phyloP scores from a whole-genome alignment of 2,888 invertebrate species.

The Rapana venosa region DNA sequence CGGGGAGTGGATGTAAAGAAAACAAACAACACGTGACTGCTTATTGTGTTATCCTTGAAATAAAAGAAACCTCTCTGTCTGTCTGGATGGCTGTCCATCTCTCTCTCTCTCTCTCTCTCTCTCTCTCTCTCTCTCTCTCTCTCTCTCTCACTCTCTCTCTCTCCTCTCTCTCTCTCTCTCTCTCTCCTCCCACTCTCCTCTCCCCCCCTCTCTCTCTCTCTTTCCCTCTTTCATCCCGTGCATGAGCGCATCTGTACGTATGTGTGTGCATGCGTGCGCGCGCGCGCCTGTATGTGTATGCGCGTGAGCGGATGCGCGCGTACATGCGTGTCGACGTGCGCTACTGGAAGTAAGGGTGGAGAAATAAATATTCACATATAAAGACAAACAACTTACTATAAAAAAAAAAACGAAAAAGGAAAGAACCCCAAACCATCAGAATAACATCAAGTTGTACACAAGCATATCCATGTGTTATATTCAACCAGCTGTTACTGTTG shows the following conservation, averaged over 20 bases:
- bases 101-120: slow-evolving; percentile 12
- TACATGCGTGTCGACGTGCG: no score
- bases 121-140: slow-evolving; percentile 12
- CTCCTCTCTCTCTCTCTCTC: neutral
- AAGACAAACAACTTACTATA: no score
- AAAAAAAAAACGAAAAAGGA: no score
- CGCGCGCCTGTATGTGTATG: neutral
- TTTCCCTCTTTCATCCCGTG: neutral
- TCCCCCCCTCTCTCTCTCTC: slow-evolving; percentile 9
- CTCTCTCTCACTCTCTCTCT: neutral
- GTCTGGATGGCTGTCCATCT: neutral
- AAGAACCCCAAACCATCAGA: no score
- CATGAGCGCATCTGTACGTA: neutral
- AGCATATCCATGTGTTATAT: neutral
- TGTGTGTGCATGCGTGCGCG: neutral
- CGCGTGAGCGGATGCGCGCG: no score
- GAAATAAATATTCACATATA: no score
- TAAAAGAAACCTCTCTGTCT: no score
- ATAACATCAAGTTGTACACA: neutral
- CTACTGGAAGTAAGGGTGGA: no score
- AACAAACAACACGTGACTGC: no score
- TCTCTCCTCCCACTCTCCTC: neutral
- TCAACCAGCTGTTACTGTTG: neutral
- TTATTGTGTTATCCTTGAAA: no score
- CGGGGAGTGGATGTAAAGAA: no score